Evolutionary conservation across 2,888 invertebrate genomes (phyloP), one percentile per base, ranked within the genome.

Genomic region (Emesis russula): DNA sequence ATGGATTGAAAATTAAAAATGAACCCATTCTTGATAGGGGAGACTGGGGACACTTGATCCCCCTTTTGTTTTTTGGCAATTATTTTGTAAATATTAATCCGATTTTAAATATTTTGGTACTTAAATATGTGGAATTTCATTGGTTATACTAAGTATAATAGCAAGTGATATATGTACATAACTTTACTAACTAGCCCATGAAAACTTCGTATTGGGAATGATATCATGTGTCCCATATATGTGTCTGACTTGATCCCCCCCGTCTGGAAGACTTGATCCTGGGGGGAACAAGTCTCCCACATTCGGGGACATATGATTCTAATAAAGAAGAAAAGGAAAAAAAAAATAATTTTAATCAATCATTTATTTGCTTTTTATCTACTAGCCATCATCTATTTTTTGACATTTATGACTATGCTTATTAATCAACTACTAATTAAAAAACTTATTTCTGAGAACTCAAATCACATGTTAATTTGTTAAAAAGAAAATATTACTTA

Each of bases 21-120:
- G 25, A 25, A 25, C 25, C 25, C 25, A 25, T 25, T 25, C 25
- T 25, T 25, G 25, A 25, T 25, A 25, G 44, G 44, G 44, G 44
- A 44, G 44, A 44, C 44, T 44, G 44, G 44, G 25, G 53, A 75
- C 25, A 75, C 33, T 48, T 76, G 25, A 86, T 83, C 81, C 68
- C 81, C 75, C 70, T 81, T 84, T 81, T 87, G 68, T 77, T 78
- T 86, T 78, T 78, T 79, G 63, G 68, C 38, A 70, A 58, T 63
- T 79, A 31, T 75, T 70, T 73, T 79, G 53, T 83, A 58, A 44
- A 44, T 78, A 18, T 33, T 68, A n/a, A 44, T 66, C 41, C 68
- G 68, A 78, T 78, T 58, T 58, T n/a, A 58, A 58, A 58, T 58
- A 58, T 58, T n/a, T 58, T 58, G 58, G 58, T 58, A 58, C 58